Conservation (phyloP, 2,888 invertebrate genomes). For the Xestobium rufovillosum region DNA sequence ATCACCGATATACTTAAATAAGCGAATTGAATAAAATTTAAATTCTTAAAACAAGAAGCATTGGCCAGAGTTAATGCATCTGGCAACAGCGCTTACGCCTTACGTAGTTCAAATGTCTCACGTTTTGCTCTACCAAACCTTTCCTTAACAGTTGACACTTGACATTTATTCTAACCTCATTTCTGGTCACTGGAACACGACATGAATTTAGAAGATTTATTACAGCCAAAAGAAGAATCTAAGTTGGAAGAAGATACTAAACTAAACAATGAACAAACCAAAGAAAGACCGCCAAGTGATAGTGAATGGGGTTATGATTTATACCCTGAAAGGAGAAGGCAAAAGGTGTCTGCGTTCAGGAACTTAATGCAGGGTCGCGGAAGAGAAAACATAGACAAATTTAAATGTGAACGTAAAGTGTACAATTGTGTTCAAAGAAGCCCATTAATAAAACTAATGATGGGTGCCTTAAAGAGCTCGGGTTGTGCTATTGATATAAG, state of each 20-base stretch:
- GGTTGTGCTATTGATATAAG: conserved; percentile 77
- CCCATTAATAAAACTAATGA: conserved; percentile 76
- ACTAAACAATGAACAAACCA: not conserved
- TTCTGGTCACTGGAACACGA: too few species aligned
- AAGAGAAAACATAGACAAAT: conserved; percentile 59
- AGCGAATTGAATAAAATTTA: too few species aligned
- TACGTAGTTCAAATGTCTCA: too few species aligned
- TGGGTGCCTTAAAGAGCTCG: conserved; percentile 71
- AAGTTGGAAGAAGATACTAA: not conserved
- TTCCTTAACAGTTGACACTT: too few species aligned
- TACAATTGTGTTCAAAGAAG: conserved; percentile 67
- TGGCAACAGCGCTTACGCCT: too few species aligned
- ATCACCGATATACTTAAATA: too few species aligned
- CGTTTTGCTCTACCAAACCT: too few species aligned
- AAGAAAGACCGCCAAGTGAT: conserved; percentile 11
- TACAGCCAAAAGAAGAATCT: not conserved
- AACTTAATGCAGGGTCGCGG: conserved; percentile 60
- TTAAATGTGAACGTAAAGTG: conserved; percentile 75
- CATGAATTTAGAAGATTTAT: not conserved
- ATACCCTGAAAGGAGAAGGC: conserved; percentile 74
- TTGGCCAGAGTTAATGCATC: too few species aligned
- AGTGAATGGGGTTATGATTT: conserved; percentile 67
- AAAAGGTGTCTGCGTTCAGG: conserved; percentile 50
- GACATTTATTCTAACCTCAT: too few species aligned
- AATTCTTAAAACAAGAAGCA: too few species aligned